phyloP scores from a whole-genome alignment of 2,797 vertebrate species.

The Crocodylus rhombifer region DNA sequence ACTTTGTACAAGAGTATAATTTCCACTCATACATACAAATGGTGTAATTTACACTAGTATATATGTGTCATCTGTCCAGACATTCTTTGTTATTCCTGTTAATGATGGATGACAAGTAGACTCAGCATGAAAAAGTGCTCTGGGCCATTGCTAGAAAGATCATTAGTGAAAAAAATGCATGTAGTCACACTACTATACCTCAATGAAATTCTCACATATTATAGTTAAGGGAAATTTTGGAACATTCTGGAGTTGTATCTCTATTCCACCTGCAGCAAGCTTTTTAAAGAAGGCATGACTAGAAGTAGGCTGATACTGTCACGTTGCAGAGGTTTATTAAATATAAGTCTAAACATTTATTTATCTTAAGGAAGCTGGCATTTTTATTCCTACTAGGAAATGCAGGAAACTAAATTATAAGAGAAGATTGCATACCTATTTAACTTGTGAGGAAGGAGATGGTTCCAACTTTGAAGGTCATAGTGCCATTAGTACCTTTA shows the following conservation, averaged over 20 bases:
- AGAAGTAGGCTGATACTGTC: not conserved
- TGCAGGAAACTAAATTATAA: accelerated
- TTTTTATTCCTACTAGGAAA: not conserved
- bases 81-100: not conserved
- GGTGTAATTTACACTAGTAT: too few relatives aligned
- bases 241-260: not conserved
- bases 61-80: too few relatives aligned
- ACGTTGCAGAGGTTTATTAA: not conserved
- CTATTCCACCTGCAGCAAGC: not conserved
- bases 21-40: too few relatives aligned
- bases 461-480: not conserved
- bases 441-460: not conserved
- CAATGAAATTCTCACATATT: not conserved
- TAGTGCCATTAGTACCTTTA: not conserved
- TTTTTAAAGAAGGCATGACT: not conserved
- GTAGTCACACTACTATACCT: not conserved
- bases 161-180: not conserved
- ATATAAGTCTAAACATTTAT: not conserved
- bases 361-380: not conserved
- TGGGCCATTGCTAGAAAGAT: not conserved
- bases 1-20: too few relatives aligned
- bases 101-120: not conserved
- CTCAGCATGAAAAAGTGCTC: not conserved
- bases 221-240: not conserved
- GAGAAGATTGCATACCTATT: not conserved